Evolutionary conservation across 2,888 invertebrate genomes (phyloP).

Genomic region (Tetragnatha montana): DNA sequence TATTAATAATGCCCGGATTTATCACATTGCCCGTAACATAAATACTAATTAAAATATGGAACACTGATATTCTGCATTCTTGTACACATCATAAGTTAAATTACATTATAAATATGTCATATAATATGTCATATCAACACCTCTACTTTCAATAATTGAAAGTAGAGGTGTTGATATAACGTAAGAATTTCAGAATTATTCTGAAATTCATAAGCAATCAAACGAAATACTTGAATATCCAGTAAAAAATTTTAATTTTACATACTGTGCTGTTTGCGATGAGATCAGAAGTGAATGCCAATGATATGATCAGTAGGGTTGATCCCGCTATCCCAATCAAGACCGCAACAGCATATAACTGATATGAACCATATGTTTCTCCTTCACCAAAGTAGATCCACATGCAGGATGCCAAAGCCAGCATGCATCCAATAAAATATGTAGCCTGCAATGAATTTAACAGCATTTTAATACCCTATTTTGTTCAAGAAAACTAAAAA

Average conservation of each 20-base stretch:
- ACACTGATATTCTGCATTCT: no score
- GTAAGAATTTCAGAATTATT: no score
- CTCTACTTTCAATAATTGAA: no score
- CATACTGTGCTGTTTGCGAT: constrained; percentile 86
- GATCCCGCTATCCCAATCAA: constrained; percentile 89
- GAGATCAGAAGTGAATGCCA: constrained; percentile 91
- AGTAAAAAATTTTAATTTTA: constrained; percentile 52
- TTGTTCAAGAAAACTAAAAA: neutral
- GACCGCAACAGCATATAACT: constrained; percentile 84
- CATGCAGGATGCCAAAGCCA: constrained; percentile 82
- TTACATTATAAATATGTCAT: neutral
- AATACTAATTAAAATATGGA: no score
- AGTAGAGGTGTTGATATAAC: neutral
- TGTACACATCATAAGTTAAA: no score
- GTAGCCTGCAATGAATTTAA: constrained; percentile 77
- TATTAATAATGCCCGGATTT: no score
- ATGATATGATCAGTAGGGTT: constrained; percentile 89
- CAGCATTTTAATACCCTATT: no score
- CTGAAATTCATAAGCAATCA: constrained; percentile 93
- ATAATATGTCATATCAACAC: no score
- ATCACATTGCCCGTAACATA: no score
- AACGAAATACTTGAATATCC: constrained; percentile 87
- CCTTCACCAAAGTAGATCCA: constrained; percentile 81
- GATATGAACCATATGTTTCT: constrained; percentile 73
- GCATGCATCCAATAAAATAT: constrained; percentile 82